These are phyloP conservation scores for Anoplophora glabripennis DNA, from an alignment of 1,140 invertebrate genomes.

Conservation along the genomic window DNA sequence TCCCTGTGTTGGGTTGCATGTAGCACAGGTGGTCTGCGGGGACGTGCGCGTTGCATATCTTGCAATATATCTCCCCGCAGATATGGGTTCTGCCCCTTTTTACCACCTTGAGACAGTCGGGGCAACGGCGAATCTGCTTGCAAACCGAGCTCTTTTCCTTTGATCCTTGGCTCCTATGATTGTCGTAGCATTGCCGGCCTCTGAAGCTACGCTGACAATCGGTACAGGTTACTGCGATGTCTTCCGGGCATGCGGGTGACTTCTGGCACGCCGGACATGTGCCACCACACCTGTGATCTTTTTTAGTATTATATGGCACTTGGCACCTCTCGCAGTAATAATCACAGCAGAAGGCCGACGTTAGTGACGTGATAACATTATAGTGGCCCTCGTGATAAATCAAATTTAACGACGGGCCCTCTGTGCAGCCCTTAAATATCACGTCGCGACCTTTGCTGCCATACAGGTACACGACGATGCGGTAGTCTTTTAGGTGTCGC, in stretches of 20 bases:
- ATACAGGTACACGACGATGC: no score
- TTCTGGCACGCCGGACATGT: background rate
- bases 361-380: background rate
- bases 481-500: no score
- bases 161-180: background rate
- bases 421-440: background rate
- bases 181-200: background rate
- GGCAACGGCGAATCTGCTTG: background rate
- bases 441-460: background rate
- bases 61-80: conserved; percentile 16
- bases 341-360: background rate
- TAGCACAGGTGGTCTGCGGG: conserved; percentile 20
- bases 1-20: conserved; percentile 11
- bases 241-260: background rate
- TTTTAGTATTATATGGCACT: conserved; percentile 2
- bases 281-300: background rate
- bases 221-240: background rate
- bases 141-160: no score
- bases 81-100: background rate
- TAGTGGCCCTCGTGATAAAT: background rate
- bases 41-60: conserved; percentile 9
- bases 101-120: conserved; percentile 3
- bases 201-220: background rate
- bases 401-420: background rate
- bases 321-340: conserved; percentile 3